Conservation (phyloP, 2,113 vertebrate genomes). For the Fulmarus glacialis region DNA sequence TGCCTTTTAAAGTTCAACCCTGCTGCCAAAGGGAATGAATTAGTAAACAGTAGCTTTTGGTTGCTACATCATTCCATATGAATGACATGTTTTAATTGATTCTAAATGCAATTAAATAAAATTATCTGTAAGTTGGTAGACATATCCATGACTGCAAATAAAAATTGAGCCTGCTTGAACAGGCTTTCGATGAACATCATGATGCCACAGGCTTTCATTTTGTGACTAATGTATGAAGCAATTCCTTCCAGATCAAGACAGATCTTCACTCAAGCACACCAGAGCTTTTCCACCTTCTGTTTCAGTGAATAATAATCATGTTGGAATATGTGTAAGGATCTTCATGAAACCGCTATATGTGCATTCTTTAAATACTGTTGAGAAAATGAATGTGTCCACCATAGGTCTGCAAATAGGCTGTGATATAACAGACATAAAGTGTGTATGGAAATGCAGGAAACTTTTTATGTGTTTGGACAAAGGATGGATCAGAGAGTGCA, state of each 20-base stretch:
- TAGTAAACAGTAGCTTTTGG: background rate
- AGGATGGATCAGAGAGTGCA: background rate
- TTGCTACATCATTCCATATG: background rate
- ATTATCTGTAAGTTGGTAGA: background rate
- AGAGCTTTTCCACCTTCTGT: background rate
- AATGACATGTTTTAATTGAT: background rate
- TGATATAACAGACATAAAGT: accelerated
- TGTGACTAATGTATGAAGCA: background rate
- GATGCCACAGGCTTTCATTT: background rate
- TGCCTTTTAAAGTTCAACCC: background rate
- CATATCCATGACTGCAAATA: background rate
- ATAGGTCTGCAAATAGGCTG: background rate
- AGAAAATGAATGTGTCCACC: background rate
- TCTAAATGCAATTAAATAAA: constrained; percentile 22
- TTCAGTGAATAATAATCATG: background rate
- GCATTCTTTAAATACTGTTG: background rate
- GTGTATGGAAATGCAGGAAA: background rate
- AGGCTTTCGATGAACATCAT: background rate
- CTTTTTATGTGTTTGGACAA: background rate
- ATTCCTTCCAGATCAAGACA: background rate
- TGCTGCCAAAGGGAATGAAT: background rate
- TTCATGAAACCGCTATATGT: background rate
- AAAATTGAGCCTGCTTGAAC: background rate
- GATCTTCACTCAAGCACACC: background rate
- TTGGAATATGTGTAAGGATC: background rate